These are phyloP conservation scores for Bombus confusus DNA, from an alignment of 1,140 invertebrate genomes.

Conservation along the genomic window DNA sequence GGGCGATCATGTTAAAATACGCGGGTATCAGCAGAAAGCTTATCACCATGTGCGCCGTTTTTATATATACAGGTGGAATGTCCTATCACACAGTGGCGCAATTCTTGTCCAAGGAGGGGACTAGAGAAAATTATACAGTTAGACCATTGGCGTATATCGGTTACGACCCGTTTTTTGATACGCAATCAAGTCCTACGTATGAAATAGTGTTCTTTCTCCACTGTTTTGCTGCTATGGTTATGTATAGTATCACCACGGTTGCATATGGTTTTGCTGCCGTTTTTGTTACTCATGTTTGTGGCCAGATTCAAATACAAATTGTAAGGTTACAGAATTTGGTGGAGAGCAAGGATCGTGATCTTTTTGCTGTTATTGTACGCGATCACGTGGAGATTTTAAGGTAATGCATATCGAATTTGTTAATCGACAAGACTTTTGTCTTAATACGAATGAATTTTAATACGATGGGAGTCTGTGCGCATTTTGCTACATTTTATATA, in stretches of 20 bases:
- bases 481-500: too few species aligned
- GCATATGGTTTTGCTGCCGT: constrained; percentile 66
- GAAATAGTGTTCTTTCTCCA: constrained; percentile 67
- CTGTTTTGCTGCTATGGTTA: constrained; percentile 60
- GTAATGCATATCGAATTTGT: constrained; percentile 13
- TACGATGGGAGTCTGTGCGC: too few species aligned
- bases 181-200: constrained; percentile 62
- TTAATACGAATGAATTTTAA: not conserved
- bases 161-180: constrained; percentile 65
- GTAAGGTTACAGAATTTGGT: constrained; percentile 43
- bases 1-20: not conserved
- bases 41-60: not conserved
- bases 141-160: constrained; percentile 61
- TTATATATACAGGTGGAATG: not conserved
- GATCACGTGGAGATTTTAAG: constrained; percentile 48
- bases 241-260: constrained; percentile 61
- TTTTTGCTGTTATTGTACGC: constrained; percentile 21
- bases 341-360: not conserved
- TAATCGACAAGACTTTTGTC: not conserved
- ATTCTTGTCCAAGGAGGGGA: not conserved
- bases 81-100: not conserved
- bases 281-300: constrained; percentile 70
- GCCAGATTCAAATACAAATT: constrained; percentile 62
- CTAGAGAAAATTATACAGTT: constrained; percentile 4
- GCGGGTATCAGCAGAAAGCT: not conserved